Base-by-base conservation (phyloP, 2,113 vertebrate genomes). In the Hyperoodon ampullatus region DNA sequence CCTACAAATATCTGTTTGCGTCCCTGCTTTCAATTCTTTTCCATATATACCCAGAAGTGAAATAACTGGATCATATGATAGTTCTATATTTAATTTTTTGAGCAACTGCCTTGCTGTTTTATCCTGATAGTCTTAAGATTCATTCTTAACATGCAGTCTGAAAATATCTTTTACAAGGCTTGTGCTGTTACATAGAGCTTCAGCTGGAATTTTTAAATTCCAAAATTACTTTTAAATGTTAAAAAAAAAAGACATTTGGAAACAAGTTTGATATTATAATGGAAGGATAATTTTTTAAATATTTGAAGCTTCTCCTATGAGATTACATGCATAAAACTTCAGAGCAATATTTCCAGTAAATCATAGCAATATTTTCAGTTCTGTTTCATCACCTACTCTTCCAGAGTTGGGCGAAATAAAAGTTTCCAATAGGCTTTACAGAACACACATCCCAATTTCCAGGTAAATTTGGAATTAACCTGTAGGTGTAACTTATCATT, bases 191-290 rank as follows among this genome's bases (percentile, higher is more conserved):
- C 68, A 81, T 6, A 15, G 63, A 96, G 93, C 13, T 92, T 93
- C 44, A 44, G 10, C 68, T 92, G 30, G 5, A 47, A 75, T 66
- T 93, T 75, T 3, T 55, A 93, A 70, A 8, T 87, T 88, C 86
- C 8, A 82, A 89, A 50, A 68, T 87, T 68, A 90, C 15, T 96
- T 95, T 66, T 80, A 70, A 95, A 83, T 87, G 47, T 63, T 21
- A 93, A 94, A 91, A 72, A 91, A 72, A 61, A 68, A 77, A 82
- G 33, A 81, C 16, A 61, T 53, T 60, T 83, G 55, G 61, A 94
- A 97, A 96, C 14, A 83, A 93, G 50, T 44, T 85, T 84, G 60
- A 88, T 91, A 80, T 61, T 53, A 87, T 12, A 88, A 95, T 84
- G 18, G 74, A 95, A 80, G 35, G 77, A 28, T 42, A 91, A 61